Evolutionary conservation across 1,140 invertebrate genomes (phyloP).

Genomic region (Laupala kohalensis): DNA sequence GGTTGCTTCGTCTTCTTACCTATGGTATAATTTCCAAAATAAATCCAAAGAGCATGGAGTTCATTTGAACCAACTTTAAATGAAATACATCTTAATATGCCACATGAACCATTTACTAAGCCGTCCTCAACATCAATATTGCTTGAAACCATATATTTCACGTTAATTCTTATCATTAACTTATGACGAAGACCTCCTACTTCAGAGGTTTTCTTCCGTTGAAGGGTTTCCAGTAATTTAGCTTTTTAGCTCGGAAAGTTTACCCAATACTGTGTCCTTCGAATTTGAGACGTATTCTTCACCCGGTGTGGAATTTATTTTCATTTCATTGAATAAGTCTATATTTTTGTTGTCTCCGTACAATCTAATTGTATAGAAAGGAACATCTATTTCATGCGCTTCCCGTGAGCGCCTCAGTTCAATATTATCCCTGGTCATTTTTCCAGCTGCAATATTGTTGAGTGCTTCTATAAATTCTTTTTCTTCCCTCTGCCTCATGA

Average conservation of each 20-base stretch:
- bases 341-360: background rate
- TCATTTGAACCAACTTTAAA: too few relatives aligned
- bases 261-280: background rate
- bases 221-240: background rate
- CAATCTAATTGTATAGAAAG: background rate
- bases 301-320: background rate
- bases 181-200: background rate
- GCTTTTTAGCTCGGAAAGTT: background rate
- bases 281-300: background rate
- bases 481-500: background rate
- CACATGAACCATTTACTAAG: slow-evolving; percentile 2
- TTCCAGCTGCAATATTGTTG: background rate
- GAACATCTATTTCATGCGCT: background rate
- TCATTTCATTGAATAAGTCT: background rate
- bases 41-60: too few relatives aligned
- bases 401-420: background rate
- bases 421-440: background rate
- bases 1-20: too few relatives aligned
- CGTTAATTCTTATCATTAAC: too few relatives aligned
- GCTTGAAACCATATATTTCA: background rate
- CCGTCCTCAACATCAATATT: background rate
- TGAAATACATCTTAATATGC: background rate
- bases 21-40: too few relatives aligned
- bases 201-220: background rate
- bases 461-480: background rate